Conservation (phyloP, 2,113 vertebrate genomes). For the Pteruthius melanotis region DNA sequence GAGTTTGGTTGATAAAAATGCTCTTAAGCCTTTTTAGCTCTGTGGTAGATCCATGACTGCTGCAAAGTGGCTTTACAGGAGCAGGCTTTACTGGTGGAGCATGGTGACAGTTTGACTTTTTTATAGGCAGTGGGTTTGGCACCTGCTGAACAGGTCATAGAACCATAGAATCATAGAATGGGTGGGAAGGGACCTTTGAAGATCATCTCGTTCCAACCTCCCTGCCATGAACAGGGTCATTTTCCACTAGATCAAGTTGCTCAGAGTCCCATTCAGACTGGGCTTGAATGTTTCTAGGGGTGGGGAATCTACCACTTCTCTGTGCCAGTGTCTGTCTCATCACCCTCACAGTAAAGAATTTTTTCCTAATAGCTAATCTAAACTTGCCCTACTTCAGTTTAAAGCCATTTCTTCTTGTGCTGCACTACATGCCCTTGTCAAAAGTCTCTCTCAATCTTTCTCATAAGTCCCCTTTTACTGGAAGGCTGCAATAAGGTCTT, state of each 20-base stretch:
- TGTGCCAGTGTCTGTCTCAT: background rate
- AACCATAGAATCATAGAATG: background rate
- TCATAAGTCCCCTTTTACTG: rapidly evolving
- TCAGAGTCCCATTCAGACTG: background rate
- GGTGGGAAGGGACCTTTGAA: background rate
- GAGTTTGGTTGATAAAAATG: background rate
- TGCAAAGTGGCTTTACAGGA: background rate
- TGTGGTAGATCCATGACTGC: background rate
- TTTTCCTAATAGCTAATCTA: background rate
- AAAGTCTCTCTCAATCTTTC: background rate
- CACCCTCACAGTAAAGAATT: background rate
- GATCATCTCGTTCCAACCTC: background rate
- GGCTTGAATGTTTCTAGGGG: background rate
- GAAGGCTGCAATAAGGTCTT: background rate
- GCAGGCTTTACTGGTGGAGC: background rate
- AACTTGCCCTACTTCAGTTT: background rate
- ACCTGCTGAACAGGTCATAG: background rate
- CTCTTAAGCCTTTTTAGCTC: background rate
- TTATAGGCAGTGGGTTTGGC: background rate
- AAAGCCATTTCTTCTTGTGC: background rate
- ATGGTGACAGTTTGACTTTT: background rate
- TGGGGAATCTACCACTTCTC: background rate
- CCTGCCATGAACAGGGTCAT: background rate
- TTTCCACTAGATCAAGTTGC: background rate
- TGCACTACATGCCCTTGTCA: background rate